phyloP scores from a whole-genome alignment of 2,888 invertebrate genomes.

The Dexiosoma caninum region DNA sequence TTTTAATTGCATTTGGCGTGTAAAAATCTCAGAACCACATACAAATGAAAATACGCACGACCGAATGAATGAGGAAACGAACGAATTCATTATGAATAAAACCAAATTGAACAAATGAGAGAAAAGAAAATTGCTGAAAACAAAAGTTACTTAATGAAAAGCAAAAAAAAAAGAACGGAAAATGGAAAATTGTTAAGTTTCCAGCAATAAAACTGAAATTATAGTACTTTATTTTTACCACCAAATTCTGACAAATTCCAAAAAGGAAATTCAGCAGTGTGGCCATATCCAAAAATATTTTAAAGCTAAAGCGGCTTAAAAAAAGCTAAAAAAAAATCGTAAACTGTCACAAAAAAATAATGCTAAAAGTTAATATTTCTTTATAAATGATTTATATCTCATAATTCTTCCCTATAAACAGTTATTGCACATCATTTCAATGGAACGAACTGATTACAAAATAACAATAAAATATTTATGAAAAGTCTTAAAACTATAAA shows the following conservation, averaged over 20 bases:
- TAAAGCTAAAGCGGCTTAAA: too few species aligned
- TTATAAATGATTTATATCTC: too few species aligned
- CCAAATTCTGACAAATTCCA: constrained; percentile 62
- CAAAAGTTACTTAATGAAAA: constrained; percentile 27
- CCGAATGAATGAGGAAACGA: constrained; percentile 32
- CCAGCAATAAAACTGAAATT: constrained; percentile 63
- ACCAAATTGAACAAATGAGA: constrained; percentile 7
- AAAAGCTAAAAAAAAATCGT: too few species aligned
- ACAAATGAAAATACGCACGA: background rate
- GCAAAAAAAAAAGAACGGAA: background rate
- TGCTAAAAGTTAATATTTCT: too few species aligned
- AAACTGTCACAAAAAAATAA: too few species aligned
- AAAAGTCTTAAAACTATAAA: too few species aligned
- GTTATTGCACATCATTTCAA: too few species aligned
- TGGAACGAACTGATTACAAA: too few species aligned
- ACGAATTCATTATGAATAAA: constrained; percentile 58
- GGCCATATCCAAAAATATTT: too few species aligned
- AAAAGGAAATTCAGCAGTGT: too few species aligned
- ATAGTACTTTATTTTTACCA: constrained; percentile 58
- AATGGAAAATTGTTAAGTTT: constrained; percentile 57
- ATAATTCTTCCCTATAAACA: too few species aligned
- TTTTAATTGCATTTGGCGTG: constrained; percentile 67
- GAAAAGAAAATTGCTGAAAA: constrained; percentile 7
- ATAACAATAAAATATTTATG: too few species aligned
- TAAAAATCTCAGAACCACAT: constrained; percentile 59